Evolutionary conservation across 2,113 vertebrate genomes (phyloP).

Genomic region (Lycaon pictus): DNA sequence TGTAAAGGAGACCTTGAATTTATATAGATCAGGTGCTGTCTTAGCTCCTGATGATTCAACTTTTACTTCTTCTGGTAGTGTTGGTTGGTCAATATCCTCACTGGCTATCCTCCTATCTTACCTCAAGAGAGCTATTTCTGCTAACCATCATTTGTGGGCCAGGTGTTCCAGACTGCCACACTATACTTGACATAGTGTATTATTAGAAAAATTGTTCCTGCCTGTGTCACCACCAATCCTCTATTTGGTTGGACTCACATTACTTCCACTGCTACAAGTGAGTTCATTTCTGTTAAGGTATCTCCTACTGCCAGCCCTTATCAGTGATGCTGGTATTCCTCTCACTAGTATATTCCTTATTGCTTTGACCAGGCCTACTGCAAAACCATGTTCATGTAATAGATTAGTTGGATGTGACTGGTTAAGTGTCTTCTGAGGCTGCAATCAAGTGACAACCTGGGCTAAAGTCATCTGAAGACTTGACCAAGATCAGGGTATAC

Average conservation of each 20-base stretch:
- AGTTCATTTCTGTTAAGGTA: neutral
- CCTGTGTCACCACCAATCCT: neutral
- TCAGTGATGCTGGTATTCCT: neutral
- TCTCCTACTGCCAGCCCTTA: neutral
- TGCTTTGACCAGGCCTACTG: neutral
- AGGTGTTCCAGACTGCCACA: neutral
- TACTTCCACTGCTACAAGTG: neutral
- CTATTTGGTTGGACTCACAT: neutral
- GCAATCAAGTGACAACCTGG: neutral
- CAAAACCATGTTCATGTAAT: neutral
- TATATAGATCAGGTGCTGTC: neutral
- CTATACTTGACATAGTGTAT: neutral
- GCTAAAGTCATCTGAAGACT: neutral
- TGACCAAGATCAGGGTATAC: neutral
- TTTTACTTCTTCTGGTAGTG: neutral
- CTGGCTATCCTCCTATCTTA: neutral
- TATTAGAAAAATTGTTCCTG: neutral
- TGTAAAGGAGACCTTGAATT: neutral
- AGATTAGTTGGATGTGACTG: neutral
- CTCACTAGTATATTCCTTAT: neutral
- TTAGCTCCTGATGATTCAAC: neutral
- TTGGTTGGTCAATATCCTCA: neutral
- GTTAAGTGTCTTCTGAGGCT: neutral
- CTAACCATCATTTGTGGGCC: neutral
- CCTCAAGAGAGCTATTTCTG: neutral